These are phyloP conservation scores for Gymnocephalus cernua DNA, from an alignment of 2,113 vertebrate genomes.

Conservation along the genomic window DNA sequence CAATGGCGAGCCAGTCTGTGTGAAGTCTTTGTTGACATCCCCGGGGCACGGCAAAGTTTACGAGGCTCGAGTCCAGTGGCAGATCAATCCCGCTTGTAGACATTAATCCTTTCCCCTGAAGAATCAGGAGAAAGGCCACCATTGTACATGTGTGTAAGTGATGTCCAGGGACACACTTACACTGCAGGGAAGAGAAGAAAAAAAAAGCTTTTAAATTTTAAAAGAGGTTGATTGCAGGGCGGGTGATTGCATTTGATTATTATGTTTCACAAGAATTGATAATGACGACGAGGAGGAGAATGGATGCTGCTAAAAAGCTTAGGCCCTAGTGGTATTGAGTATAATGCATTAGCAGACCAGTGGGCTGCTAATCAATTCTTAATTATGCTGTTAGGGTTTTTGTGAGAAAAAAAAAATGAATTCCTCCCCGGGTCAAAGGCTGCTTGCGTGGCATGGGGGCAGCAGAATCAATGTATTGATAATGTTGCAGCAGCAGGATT, in stretches of 20 bases:
- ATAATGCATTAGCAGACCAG: slow-evolving; percentile 37
- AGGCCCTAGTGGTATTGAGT: background rate
- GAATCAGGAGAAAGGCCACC: background rate
- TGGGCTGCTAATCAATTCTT: slow-evolving; percentile 63
- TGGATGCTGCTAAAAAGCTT: slow-evolving; percentile 8
- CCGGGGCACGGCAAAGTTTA: slow-evolving; percentile 53
- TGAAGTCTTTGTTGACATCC: slow-evolving; percentile 67
- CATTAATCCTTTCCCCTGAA: slow-evolving; percentile 22
- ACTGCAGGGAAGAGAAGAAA: background rate
- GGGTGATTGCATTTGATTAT: slow-evolving; percentile 39
- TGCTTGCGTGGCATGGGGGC: slow-evolving; percentile 19
- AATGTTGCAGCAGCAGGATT: slow-evolving; percentile 45
- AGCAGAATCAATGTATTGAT: slow-evolving; percentile 51
- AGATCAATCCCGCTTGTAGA: slow-evolving; percentile 63
- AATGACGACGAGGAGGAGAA: slow-evolving; percentile 14
- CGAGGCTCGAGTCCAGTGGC: slow-evolving; percentile 48
- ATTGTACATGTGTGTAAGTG: background rate
- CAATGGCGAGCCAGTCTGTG: slow-evolving; percentile 33
- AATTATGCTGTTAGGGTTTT: slow-evolving; percentile 64
- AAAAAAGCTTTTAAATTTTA: slow-evolving; percentile 8
- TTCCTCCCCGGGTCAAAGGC: slow-evolving; percentile 61
- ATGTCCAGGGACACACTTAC: background rate
- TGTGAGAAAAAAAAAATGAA: slow-evolving; percentile 65
- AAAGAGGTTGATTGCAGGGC: slow-evolving; percentile 37
- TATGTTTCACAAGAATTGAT: slow-evolving; percentile 32